Percentiles rank a stretch among this genome's conserved stretches.
Conservation (phyloP, 2,888 invertebrate species). For the Hirtodrosophila histrioides region DNA sequence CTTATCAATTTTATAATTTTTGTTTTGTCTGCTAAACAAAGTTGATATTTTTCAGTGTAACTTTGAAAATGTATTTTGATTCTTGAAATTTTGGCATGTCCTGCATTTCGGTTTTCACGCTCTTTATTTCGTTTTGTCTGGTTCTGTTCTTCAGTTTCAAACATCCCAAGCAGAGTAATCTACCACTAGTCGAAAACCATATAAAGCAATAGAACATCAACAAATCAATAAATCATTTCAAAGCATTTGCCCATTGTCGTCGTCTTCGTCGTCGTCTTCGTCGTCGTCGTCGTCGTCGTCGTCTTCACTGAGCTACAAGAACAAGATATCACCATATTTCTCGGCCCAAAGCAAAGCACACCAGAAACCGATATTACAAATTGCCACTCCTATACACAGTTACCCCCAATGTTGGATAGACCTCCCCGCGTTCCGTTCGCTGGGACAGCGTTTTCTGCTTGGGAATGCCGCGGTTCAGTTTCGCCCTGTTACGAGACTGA, state of each 20-base stretch:
- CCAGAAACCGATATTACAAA: constrained; percentile 42
- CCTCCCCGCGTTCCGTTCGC: constrained; percentile 15
- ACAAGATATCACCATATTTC: constrained; percentile 64
- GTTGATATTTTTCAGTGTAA: constrained; percentile 4
- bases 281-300: constrained; percentile 7
- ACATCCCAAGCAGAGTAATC: constrained; percentile 42
- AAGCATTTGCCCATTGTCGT: constrained; percentile 24
- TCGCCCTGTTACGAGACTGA: constrained; percentile 16
- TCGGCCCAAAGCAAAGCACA: constrained; percentile 44
- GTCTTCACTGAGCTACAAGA: constrained; percentile 14
- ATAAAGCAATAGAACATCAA: constrained; percentile 12
- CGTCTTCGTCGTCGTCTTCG: constrained; percentile 13
- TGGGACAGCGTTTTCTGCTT: constrained; percentile 69
- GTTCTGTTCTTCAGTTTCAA: constrained; percentile 41
- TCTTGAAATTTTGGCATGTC: constrained; percentile 37
- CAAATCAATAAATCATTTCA: constrained; percentile 5
- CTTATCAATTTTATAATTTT: constrained; percentile 1
- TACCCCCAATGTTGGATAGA: constrained; percentile 22
- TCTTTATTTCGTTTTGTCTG: constrained; percentile 29
- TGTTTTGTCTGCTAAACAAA: neutral
- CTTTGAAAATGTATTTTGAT: constrained; percentile 6
- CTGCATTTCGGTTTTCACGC: constrained; percentile 35
- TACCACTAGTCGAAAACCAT: constrained; percentile 25
- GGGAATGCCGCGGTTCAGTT: constrained; percentile 62
- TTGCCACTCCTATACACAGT: constrained; percentile 11